Percentiles rank a stretch among this genome's conserved stretches.
Evolutionary conservation across 2,113 vertebrate species (phyloP).

Genomic region (Ptilorrhoa leucosticta): DNA sequence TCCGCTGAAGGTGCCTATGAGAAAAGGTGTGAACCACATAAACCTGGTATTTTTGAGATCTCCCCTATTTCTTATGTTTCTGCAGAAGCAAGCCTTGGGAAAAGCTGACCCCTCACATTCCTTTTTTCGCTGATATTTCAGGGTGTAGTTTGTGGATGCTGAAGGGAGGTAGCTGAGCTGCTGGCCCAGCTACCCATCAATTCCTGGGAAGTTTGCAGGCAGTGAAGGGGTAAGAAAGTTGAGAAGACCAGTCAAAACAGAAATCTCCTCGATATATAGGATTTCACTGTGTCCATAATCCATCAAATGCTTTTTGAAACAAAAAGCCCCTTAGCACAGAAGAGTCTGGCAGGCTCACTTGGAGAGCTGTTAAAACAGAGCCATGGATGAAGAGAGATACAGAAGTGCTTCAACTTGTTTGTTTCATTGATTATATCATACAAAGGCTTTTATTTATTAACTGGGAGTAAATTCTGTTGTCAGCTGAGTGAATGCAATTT

Average conservation of each 20-base stretch:
- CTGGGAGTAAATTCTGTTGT: background rate
- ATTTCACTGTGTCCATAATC: background rate
- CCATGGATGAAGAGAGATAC: background rate
- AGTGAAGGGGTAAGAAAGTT: background rate
- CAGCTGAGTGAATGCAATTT: background rate
- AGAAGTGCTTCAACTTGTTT: background rate
- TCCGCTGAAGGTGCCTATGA: background rate
- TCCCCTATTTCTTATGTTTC: background rate
- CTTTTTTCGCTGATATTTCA: background rate
- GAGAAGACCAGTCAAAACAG: background rate
- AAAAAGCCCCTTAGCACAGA: background rate
- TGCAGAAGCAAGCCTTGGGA: background rate
- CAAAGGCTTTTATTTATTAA: background rate
- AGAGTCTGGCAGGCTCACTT: background rate
- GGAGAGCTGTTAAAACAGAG: background rate
- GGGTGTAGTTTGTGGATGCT: background rate
- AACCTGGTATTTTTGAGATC: background rate
- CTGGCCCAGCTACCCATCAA: background rate
- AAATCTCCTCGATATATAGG: background rate
- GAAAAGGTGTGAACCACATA: background rate
- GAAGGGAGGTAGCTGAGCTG: background rate
- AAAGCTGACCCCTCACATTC: rapidly evolving
- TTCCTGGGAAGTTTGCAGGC: background rate
- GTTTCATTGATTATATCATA: background rate
- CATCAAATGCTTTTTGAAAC: background rate